These are phyloP conservation scores for Galeruca laticollis DNA, from an alignment of 2,888 invertebrate genomes.

Conservation along the genomic window DNA sequence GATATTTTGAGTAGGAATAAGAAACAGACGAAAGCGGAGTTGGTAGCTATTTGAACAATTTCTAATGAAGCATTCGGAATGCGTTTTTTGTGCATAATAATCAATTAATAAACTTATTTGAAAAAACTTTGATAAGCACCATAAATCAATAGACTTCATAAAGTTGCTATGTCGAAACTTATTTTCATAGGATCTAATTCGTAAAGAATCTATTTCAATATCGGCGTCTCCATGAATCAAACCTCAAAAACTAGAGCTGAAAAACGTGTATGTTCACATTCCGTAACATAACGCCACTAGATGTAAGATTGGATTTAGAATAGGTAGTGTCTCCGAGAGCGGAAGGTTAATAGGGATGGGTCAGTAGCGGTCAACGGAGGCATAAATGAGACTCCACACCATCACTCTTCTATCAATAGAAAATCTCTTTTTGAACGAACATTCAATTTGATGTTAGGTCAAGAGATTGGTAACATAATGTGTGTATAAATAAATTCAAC, in stretches of 20 bases:
- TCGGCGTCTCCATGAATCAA: neutral
- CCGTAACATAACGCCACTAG: constrained; percentile 15
- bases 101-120: too few species aligned
- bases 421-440: constrained; percentile 19
- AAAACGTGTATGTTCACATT: constrained; percentile 10
- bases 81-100: too few species aligned
- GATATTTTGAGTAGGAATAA: too few species aligned
- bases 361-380: constrained; percentile 56
- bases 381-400: constrained; percentile 57
- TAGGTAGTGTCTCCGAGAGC: constrained; percentile 17
- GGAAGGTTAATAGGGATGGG: constrained; percentile 57
- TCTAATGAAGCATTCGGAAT: too few species aligned
- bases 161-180: too few species aligned
- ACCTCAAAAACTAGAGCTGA: neutral
- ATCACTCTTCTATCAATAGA: constrained; percentile 27
- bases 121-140: too few species aligned
- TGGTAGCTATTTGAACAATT: too few species aligned
- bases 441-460: neutral
- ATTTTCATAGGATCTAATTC: neutral
- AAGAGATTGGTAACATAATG: too few species aligned
- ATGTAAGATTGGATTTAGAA: constrained; percentile 16
- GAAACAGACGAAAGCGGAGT: too few species aligned
- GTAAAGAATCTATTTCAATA: neutral
- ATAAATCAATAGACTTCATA: too few species aligned
- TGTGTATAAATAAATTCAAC: too few species aligned